Base-by-base conservation (phyloP, 2,113 vertebrate genomes). In the Casuarius casuarius region DNA sequence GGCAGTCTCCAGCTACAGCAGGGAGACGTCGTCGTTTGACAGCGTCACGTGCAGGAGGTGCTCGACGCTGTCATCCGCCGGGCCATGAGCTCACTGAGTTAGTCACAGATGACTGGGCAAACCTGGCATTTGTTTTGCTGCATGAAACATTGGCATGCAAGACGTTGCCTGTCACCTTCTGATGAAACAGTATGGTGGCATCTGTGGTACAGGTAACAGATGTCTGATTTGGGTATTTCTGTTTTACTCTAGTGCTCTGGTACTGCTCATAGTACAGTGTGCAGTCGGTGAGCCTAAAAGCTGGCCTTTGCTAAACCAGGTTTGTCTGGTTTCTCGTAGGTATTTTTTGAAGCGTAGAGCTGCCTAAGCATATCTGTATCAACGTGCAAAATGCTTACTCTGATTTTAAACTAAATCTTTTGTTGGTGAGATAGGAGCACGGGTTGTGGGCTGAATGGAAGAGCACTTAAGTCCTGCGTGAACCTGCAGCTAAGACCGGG, bases 251-350 rank as follows among this genome's bases (percentile, higher is more conserved):
- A 12, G 29, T 42, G 73, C 18, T 33, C 10, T 5, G 19, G 68
- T 33, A 2, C 38, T 6, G 52, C 29, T 28, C 12, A 4, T 3
- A 2, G n/a, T 20, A 2, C 11, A 19, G 0, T 23, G 2, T 0
- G 22, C 40, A 2, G 19, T 4, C 28, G 5, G 31, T 0, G 44
- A 59, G 33, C 56, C 84, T n/a, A 21, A 2, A 74, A 33, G 70
- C 71, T 33, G 44, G 26, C 40, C 38, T 15, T 10, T 10, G 26
- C 58, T 35, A 1, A 33, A 7, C 44, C 63, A 4, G 52, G 12
- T 67, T 33, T 21, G 6, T 31, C 13, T 26, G 66, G 9, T 51
- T 49, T 5, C 7, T 14, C 4, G 16, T 8, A 14, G 48, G 35
- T 19, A 10, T 31, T 83, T 71, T 83, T 17, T 7, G 31, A 70